Percentiles rank a stretch among this genome's conserved stretches.
Conservation (phyloP, 2,888 invertebrate species). For the Taphrorychus bicolor region DNA sequence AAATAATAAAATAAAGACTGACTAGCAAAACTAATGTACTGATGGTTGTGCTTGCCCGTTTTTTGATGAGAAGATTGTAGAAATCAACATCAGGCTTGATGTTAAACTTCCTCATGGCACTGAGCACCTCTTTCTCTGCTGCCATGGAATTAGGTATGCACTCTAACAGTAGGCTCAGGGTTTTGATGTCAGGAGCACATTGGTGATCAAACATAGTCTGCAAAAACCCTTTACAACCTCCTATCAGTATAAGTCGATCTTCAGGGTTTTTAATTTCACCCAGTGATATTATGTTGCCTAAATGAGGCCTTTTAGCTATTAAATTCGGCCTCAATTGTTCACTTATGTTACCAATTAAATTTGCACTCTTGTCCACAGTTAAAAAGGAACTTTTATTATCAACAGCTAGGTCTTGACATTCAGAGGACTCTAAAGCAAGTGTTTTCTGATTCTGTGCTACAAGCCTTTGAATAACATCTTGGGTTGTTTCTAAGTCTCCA, state of each 20-base stretch:
- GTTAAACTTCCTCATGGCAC: conserved; percentile 65
- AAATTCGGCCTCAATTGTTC: conserved; percentile 67
- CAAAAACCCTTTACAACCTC: conserved; percentile 80
- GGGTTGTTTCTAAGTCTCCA: conserved; percentile 69
- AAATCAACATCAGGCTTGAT: conserved; percentile 80
- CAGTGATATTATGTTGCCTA: conserved; percentile 68
- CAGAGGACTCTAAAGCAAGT: not conserved
- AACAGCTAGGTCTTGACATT: too few relatives aligned
- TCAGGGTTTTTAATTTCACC: conserved; percentile 66
- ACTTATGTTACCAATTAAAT: too few relatives aligned
- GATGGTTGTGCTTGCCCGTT: conserved; percentile 58
- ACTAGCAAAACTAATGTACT: not conserved
- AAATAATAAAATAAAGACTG: not conserved
- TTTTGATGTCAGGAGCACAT: conserved; percentile 78
- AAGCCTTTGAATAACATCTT: conserved; percentile 56
- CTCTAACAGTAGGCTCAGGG: conserved; percentile 78
- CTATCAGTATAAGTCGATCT: conserved; percentile 78
- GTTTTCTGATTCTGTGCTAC: conserved; percentile 5
- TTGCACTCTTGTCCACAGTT: too few relatives aligned
- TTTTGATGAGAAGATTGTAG: conserved; percentile 86
- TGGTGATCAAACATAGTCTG: conserved; percentile 72
- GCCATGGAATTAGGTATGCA: conserved; percentile 70
- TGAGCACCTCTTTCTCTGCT: conserved; percentile 71
- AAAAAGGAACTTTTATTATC: too few relatives aligned
- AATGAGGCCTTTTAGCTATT: conserved; percentile 65